Percentiles rank a stretch among this genome's conserved stretches.
Conservation (phyloP, 2,797 vertebrate species). For the Falco naumanni region DNA sequence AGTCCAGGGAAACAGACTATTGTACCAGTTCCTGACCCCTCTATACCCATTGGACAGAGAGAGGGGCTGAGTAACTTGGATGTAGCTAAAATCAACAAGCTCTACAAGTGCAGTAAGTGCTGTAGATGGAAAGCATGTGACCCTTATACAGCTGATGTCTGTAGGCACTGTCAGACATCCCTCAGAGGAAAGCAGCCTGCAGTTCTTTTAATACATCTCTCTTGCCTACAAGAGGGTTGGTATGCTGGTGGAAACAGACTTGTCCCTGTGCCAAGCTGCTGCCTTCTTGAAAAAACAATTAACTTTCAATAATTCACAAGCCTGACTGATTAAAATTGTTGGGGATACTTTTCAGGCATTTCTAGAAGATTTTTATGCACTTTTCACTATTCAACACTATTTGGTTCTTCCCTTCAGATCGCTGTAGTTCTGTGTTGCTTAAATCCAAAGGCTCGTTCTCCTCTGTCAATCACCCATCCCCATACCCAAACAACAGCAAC, state of each 20-base stretch:
- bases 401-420: slow-evolving; percentile 58
- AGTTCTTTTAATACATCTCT: neutral
- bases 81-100: slow-evolving; percentile 88
- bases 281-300: neutral
- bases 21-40: slow-evolving; percentile 85
- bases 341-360: neutral
- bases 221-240: neutral
- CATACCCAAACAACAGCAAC: slow-evolving; percentile 57
- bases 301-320: neutral
- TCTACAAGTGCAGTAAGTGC: slow-evolving; percentile 86
- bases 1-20: slow-evolving; percentile 83
- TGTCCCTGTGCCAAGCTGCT: neutral
- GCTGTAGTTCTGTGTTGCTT: slow-evolving; percentile 63
- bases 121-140: neutral
- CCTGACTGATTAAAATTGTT: neutral
- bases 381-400: neutral
- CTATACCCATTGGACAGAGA: slow-evolving; percentile 87
- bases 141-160: neutral
- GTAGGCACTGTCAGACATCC: neutral
- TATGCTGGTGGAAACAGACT: neutral
- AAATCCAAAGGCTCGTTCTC: slow-evolving; percentile 58
- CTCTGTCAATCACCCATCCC: slow-evolving; percentile 48
- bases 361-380: neutral
- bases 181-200: neutral
- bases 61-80: slow-evolving; percentile 86